phyloP scores from a whole-genome alignment of 2,888 invertebrate species.

The Xestia c-nigrum region DNA sequence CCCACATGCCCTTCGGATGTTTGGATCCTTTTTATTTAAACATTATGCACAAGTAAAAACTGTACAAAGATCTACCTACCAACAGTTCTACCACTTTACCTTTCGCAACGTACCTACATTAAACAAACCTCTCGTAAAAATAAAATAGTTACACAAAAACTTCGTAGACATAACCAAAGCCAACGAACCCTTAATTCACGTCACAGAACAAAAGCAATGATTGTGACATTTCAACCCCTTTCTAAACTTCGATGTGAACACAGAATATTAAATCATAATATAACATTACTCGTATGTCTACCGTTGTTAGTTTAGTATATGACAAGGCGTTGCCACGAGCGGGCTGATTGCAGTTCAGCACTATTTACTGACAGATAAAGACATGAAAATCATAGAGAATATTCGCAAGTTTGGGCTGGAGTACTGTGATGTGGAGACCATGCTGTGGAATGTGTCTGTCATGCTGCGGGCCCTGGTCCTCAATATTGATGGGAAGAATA shows the following conservation, averaged over 20 bases:
- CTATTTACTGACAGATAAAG: constrained; percentile 10
- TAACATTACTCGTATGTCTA: background rate
- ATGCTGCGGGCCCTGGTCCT: constrained; percentile 71
- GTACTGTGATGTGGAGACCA: constrained; percentile 75
- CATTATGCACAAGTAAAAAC: background rate
- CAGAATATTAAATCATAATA: constrained; percentile 20
- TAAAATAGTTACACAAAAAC: constrained; percentile 2
- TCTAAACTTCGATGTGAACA: background rate
- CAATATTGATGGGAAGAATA: constrained; percentile 71
- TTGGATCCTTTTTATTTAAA: too few species aligned
- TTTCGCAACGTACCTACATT: background rate
- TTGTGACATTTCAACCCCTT: background rate
- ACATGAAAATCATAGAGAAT: constrained; percentile 31
- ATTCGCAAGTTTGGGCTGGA: constrained; percentile 68
- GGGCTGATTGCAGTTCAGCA: constrained; percentile 17
- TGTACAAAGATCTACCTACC: background rate
- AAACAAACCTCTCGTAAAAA: constrained; percentile 5
- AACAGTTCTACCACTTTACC: background rate
- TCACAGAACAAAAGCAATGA: background rate
- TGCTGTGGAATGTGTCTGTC: constrained; percentile 75
- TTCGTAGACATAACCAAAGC: background rate
- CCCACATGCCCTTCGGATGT: background rate
- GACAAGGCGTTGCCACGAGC: background rate
- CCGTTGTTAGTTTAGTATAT: constrained; percentile 14
- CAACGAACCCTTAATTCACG: background rate